These are phyloP conservation scores for Sclerurus mexicanus DNA, from an alignment of 2,113 vertebrate species.

Conservation along the genomic window DNA sequence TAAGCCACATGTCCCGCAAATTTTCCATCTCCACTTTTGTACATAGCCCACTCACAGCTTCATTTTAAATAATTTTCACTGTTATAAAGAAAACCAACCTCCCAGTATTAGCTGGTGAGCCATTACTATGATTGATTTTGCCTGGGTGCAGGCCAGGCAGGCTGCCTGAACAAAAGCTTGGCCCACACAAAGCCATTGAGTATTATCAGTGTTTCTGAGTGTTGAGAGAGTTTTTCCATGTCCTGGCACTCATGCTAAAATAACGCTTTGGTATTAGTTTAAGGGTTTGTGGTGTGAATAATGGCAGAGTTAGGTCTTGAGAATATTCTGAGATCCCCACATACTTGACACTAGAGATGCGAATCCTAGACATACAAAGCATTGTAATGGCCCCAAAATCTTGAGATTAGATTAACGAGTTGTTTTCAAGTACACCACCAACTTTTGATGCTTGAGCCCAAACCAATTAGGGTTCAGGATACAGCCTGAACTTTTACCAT, in stretches of 20 bases:
- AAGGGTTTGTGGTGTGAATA: constrained; percentile 7
- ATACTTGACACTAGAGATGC: not conserved
- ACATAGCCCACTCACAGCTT: not conserved
- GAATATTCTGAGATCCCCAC: not conserved
- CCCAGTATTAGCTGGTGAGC: not conserved
- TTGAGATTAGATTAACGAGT: constrained; percentile 8
- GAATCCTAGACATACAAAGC: constrained; percentile 21
- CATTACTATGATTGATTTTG: constrained; percentile 16
- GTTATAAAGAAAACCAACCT: not conserved
- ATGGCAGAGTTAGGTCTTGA: not conserved
- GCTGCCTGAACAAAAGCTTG: constrained; percentile 41
- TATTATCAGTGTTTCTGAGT: not conserved
- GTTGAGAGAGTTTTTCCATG: not conserved
- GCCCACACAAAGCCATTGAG: constrained; percentile 12
- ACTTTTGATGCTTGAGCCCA: constrained; percentile 34
- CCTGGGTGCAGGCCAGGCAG: constrained; percentile 3
- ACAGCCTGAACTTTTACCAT: constrained; percentile 18
- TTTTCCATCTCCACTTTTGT: not conserved
- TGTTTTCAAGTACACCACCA: not conserved
- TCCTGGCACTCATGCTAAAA: not conserved
- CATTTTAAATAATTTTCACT: not conserved
- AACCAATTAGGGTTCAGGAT: not conserved
- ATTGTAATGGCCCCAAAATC: not conserved
- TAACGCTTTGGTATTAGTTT: not conserved
- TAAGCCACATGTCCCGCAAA: not conserved